phyloP scores from a whole-genome alignment of 1,140 invertebrate genomes.

The Sycophila sp. region DNA sequence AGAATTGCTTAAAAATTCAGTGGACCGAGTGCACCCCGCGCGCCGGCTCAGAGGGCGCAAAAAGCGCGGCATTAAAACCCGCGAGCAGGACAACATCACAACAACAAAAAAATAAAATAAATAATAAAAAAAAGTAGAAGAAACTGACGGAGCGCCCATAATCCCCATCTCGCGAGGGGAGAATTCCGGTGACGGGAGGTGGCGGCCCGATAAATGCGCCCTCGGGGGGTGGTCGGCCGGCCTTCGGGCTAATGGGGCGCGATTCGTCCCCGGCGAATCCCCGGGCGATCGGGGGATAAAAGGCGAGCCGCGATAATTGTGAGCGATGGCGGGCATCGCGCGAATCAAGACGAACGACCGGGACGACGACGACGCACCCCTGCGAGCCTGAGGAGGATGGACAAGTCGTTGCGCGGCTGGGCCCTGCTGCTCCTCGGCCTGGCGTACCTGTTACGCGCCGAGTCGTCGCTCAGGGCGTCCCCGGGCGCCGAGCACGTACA shows the following conservation, averaged over 20 bases:
- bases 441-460: conserved; percentile 42
- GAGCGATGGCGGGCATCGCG: background rate
- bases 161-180: too few relatives aligned
- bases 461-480: conserved; percentile 35
- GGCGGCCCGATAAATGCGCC: too few relatives aligned
- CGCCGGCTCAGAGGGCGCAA: too few relatives aligned
- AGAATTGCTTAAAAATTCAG: too few relatives aligned
- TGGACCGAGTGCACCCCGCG: too few relatives aligned
- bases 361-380: too few relatives aligned
- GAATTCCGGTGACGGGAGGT: background rate
- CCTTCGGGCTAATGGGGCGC: background rate
- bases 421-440: conserved; percentile 16
- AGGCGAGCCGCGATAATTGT: background rate
- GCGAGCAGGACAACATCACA: too few relatives aligned
- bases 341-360: background rate
- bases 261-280: background rate
- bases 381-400: background rate
- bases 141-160: too few relatives aligned
- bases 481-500: conserved; percentile 2
- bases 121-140: too few relatives aligned
- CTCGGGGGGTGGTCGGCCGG: too few relatives aligned
- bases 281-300: background rate
- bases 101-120: too few relatives aligned
- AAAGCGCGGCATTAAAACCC: too few relatives aligned
- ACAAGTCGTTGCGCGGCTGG: background rate